Evolutionary conservation across 2,888 invertebrate species (phyloP), one percentile per base, ranked within the genome.

Genomic region (Bellardia pandia): DNA sequence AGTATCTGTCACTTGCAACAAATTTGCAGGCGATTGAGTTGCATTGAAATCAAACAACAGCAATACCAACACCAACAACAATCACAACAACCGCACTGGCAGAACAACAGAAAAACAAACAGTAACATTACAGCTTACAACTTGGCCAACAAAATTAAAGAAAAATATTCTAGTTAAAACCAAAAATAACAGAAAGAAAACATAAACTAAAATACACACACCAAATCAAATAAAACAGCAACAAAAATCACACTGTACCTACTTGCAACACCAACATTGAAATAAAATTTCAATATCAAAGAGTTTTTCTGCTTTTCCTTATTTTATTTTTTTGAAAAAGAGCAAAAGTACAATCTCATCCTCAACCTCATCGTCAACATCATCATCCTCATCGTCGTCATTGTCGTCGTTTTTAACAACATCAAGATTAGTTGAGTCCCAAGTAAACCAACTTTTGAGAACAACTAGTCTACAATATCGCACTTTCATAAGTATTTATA

Each of bases 1-100:
- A 89, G 85, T 86, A 89, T 85, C 89, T 89, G 89, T 89, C 89
- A 89, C 75, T 88, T 76, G 89, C 86, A 89, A 88, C 89, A 89
- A 89, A 89, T 89, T 89, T 89, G 84, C 89, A 81, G 66, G 78
- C 81, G 87, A 87, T 87, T 87, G 87, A 87, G 85, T 87, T 85
- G 87, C 87, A 78, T 76, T 84, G 74, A 71, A 85, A 76, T 83
- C 69, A 76, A 83, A 71, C 64, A 77, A 77, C 75, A 48, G 62
- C 60, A 79, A 68, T 74, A 71, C 62, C 58, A 64, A 42, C 37
- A 53, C 14, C 69, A 80, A 30, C 62, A 71, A 69, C 74, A 66
- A 72, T 37, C 42, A 37, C 66, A 77, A 48, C 72, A 81, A 71
- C 62, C 62, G 74, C 76, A 77, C 62, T 77, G 62, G 33, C 74